Evolutionary conservation across 2,888 invertebrate genomes (phyloP), one percentile per base, ranked within the genome.

Genomic region (Calameuta idolon): DNA sequence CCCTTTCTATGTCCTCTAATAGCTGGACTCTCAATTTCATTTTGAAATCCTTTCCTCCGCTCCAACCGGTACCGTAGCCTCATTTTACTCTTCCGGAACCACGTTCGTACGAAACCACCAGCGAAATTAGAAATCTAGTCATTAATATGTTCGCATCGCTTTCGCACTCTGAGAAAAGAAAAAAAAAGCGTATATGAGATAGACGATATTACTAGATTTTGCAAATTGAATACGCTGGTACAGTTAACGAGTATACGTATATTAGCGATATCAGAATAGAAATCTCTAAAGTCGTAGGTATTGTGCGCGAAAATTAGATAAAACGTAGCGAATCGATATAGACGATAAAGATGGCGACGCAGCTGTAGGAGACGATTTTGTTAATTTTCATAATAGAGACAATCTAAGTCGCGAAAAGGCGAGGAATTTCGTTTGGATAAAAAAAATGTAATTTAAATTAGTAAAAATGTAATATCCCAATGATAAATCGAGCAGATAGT

Each of bases 301-400:
- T 1, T 0, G 55, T 23, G 55, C 9, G 55, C 23, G 9, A 23
- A 23, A 55, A 55, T 15, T 55, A 9, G 9, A 5, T 55, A 9
- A 55, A 55, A 1, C 55, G 1, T 55, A 23, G 23, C 23, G 23
- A 55, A 23, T 55, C 55, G 9, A 55, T 55, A 15, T 15, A 23
- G 15, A 55, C 23, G 9, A 55, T 55, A 55, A 55, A 55, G 55
- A 55, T 15, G 9, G 40, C 4, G 15, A 55, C 23, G 55, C 55
- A 55, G 79, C 75, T 79, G 79, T 78, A 81, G 79, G 81, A 81
- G 81, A 55, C 77, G 81, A 84, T 82, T 85, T 83, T 83, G 80
- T 85, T 85, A 85, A 77, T 85, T 85, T 84, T 84, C 82, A 83
- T 82, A 82, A 85, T 82, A 79, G 78, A 55, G 55, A 55, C 23